Evolutionary conservation across 2,113 vertebrate genomes (phyloP), one percentile per base, ranked within the genome.

Genomic region (Leucoraja erinaceus): DNA sequence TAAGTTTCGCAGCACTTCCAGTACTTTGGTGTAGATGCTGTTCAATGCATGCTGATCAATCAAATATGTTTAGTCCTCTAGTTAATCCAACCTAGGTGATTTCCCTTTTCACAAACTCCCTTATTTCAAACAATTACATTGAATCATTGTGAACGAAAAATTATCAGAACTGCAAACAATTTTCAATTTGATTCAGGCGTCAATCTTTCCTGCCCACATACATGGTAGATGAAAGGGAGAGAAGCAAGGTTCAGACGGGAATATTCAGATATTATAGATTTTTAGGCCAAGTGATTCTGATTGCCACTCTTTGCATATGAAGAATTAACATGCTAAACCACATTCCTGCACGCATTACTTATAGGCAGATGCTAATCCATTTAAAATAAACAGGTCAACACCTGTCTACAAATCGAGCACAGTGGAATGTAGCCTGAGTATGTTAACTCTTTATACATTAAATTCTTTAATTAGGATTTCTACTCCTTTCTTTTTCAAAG

Each of bases 1-100:
- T 95, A 94, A 91, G 94, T 88, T 93, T 93, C 93, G 94, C 94
- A 94, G 94, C 93, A 94, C 94, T 96, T 95, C 94, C 94, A 84
- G 94, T 94, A 54, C 94, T 95, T 94, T 94, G 91, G 93, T 94
- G 93, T 94, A 94, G 66, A 38, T 22, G 72, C 68, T 91, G 68
- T 47, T 91, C 47, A 54, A 31, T 14, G 38, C 68, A 16, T 91
- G 63, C 20, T 38, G 72, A 91, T 91, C 38, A 72, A 91, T 91
- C 68, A 54, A 66, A 91, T 91, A 38, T 74, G 22, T n/a, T 12
- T 47, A 3, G 70, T 33, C 88, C n/a, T 33, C 20, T 11, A 70
- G 31, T 70, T n/a, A 88, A 47, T 16, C 90, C 68, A 70, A 25
- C 68, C 90, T 33, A 72, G 12, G 38, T 54, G 9, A 91, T 70